A percentile compares a stretch with the other conserved stretches of the same genome.
Conservation (phyloP, 2,888 invertebrate genomes). For the Galerucella nymphaeae region DNA sequence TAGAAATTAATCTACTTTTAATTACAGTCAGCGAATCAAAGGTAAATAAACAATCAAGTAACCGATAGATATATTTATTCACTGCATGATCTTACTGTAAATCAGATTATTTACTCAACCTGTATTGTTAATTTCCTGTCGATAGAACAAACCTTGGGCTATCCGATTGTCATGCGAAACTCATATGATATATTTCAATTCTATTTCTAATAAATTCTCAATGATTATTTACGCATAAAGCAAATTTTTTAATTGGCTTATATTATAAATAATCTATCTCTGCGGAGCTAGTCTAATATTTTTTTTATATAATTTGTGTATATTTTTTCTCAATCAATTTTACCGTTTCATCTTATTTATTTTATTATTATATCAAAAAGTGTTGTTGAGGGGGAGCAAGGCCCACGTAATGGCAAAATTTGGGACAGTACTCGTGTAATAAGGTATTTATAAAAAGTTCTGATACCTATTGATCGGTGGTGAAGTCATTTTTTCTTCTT, state of each 20-base stretch:
- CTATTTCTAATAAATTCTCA: neutral
- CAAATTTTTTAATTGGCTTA: neutral
- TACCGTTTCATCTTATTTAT: too few species aligned
- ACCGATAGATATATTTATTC: slow-evolving; percentile 23
- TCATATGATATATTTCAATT: neutral
- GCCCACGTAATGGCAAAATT: too few species aligned
- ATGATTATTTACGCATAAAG: neutral
- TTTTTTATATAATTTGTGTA: too few species aligned
- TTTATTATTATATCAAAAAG: too few species aligned
- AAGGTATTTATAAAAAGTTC: too few species aligned
- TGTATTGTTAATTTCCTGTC: slow-evolving; percentile 13
- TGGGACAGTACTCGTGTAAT: too few species aligned
- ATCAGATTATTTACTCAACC: slow-evolving; percentile 12
- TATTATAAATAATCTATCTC: too few species aligned
- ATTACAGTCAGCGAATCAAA: slow-evolving; percentile 36
- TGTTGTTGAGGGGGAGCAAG: too few species aligned
- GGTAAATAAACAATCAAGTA: slow-evolving; percentile 40
- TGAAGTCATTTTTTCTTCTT: too few species aligned
- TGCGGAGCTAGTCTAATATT: too few species aligned
- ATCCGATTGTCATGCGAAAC: slow-evolving; percentile 17
- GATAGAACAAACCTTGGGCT: slow-evolving; percentile 22
- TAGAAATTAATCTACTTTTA: slow-evolving; percentile 37
- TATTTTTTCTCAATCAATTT: too few species aligned
- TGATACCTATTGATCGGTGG: too few species aligned
- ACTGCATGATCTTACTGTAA: slow-evolving; percentile 13